phyloP scores from a whole-genome alignment of 1,140 invertebrate genomes.

The Achroia grisella region DNA sequence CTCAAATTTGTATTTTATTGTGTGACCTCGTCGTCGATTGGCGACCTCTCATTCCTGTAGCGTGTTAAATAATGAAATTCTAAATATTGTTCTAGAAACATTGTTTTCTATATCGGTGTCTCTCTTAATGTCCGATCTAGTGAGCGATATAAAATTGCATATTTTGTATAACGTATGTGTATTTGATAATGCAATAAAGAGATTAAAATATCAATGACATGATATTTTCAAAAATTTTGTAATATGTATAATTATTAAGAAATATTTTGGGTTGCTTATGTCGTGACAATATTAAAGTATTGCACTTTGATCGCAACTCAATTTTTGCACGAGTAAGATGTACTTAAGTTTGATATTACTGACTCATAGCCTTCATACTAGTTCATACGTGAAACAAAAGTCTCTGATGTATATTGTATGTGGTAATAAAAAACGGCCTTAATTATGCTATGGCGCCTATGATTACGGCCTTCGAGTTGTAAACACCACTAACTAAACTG shows the following conservation, averaged over 20 bases:
- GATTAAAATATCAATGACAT: no score
- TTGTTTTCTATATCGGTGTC: constrained; percentile 26
- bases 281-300: no score
- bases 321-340: constrained; percentile 13
- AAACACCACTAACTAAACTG: constrained; percentile 57
- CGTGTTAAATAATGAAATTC: constrained; percentile 38
- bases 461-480: constrained; percentile 38
- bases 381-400: no score
- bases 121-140: constrained; percentile 40
- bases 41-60: constrained; percentile 60
- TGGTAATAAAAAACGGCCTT: constrained; percentile 25
- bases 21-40: constrained; percentile 28
- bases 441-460: constrained; percentile 32
- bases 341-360: constrained; percentile 61
- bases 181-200: constrained; percentile 18
- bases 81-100: constrained; percentile 40
- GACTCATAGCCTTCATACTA: constrained; percentile 13
- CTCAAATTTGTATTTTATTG: constrained; percentile 63
- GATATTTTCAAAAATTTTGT: no score
- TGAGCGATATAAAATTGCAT: constrained; percentile 32
- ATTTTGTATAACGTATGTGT: constrained; percentile 36
- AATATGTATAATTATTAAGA: not conserved
- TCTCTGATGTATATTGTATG: not conserved
- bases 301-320: not conserved
- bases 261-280: no score